Evolutionary conservation across 2,888 invertebrate species (phyloP).

Genomic region (Dryobotodes eremita): DNA sequence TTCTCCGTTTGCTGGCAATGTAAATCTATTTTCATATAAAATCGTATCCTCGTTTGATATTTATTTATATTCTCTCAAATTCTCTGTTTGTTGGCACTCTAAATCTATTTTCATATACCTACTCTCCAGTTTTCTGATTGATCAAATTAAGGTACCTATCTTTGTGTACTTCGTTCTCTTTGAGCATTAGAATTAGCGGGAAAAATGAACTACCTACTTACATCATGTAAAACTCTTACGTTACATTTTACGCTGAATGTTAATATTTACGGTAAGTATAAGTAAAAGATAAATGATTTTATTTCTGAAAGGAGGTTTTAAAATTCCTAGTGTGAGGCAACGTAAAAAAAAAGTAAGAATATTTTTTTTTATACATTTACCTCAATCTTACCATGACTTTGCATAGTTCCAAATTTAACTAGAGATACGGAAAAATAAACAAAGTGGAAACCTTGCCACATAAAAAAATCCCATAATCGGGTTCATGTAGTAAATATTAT

Average conservation of each 20-base stretch:
- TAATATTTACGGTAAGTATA: neutral
- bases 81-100: neutral
- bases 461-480: neutral
- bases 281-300: neutral
- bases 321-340: too few species aligned
- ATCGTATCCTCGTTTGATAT: neutral
- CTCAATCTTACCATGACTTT: neutral
- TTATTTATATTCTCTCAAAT: conserved; percentile 2
- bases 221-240: neutral
- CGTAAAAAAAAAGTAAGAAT: too few species aligned
- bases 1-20: neutral
- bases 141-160: conserved; percentile 14
- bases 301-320: too few species aligned
- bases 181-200: neutral
- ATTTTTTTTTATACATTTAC: too few species aligned
- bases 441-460: neutral
- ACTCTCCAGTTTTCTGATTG: neutral
- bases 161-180: conserved; percentile 27
- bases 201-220: conserved; percentile 8
- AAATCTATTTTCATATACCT: conserved; percentile 19
- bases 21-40: conserved; percentile 22
- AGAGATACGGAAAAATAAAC: neutral
- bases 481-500: neutral
- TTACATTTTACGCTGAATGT: neutral
- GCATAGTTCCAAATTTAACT: neutral